Conservation (phyloP, 2,113 vertebrate species). For the Illadopsis cleaveri region DNA sequence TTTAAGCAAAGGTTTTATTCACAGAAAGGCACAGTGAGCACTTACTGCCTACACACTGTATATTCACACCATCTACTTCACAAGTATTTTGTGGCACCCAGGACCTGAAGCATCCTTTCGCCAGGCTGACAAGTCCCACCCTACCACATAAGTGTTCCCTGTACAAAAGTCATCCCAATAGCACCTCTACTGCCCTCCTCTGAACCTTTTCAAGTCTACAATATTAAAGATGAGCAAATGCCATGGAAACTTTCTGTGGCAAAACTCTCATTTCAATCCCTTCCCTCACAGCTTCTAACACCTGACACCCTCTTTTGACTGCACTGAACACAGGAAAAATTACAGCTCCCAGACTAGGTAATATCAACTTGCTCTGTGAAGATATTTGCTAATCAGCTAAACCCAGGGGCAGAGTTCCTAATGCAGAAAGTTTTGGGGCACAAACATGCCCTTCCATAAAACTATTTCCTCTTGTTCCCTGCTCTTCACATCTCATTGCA, state of each 20-base stretch:
- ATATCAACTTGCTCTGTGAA: neutral
- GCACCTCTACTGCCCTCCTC: neutral
- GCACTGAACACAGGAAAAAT: neutral
- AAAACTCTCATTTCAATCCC: neutral
- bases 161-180: neutral
- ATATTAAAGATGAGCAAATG: neutral
- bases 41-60: neutral
- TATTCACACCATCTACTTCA: neutral
- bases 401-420: neutral
- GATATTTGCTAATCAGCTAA: neutral
- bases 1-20: neutral
- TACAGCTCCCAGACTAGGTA: neutral
- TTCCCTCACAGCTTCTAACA: neutral
- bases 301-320: neutral
- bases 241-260: neutral
- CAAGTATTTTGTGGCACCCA: neutral
- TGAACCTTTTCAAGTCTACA: neutral
- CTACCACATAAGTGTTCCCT: neutral
- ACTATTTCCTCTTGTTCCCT: neutral
- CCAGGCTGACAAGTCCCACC: neutral
- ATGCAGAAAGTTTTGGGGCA: neutral
- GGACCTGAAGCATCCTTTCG: neutral
- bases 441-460: neutral
- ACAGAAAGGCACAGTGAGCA: neutral
- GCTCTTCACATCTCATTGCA: neutral